A percentile compares a stretch with the other conserved stretches of the same genome.
phyloP scores from a whole-genome alignment of 1,140 invertebrate species.

The Drosophila jambulina region DNA sequence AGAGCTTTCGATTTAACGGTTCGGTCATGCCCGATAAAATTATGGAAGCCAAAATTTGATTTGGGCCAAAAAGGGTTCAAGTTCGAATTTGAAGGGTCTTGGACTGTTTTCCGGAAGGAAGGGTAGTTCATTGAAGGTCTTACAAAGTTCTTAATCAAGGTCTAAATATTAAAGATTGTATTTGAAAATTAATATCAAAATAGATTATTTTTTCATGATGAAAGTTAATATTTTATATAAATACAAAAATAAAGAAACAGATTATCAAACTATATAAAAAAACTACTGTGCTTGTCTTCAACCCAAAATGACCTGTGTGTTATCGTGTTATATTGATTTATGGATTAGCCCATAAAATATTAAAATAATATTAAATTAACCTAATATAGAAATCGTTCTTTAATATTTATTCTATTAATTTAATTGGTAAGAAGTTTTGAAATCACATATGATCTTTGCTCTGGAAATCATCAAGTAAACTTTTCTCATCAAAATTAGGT shows the following conservation, averaged over 20 bases:
- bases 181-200: neutral
- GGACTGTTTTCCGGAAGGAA: neutral
- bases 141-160: slow-evolving; percentile 1
- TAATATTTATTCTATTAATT: neutral
- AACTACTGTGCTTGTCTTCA: too few relatives aligned
- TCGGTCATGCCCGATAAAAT: slow-evolving; percentile 54
- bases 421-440: fast-evolving
- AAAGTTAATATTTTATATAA: neutral
- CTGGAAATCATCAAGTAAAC: neutral
- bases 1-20: slow-evolving; percentile 75
- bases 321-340: too few relatives aligned
- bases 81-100: slow-evolving; percentile 17
- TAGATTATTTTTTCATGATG: neutral
- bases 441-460: neutral
- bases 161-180: neutral
- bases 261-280: too few relatives aligned
- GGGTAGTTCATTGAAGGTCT: neutral
- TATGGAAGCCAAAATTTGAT: slow-evolving; percentile 51
- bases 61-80: slow-evolving; percentile 38
- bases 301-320: too few relatives aligned
- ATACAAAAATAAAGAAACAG: too few relatives aligned
- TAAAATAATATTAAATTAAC: too few relatives aligned
- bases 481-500: neutral
- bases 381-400: too few relatives aligned
- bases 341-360: too few relatives aligned